Base-by-base conservation (phyloP, 2,888 invertebrate species). In the Dasypogon diadema region DNA sequence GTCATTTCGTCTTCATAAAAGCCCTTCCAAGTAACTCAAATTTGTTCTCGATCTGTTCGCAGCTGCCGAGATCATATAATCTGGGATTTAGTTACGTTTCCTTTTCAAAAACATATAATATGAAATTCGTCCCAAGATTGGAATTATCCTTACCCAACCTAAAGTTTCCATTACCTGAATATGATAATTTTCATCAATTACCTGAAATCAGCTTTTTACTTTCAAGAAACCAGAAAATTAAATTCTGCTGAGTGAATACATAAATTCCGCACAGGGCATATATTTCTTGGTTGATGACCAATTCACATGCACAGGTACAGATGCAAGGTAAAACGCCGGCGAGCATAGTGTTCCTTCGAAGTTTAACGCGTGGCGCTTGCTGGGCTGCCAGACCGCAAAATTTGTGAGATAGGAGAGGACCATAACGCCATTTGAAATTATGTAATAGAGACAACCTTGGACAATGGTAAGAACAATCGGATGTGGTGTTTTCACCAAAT, bases 131-230 rank as follows among this genome's bases (percentile, higher is more conserved):
- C 30, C 48, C 18, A 12, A 24, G 8, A 34, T 14, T 14, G 21
- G 56, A 16, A n/a, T 14, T 24, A 55, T 73, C 58, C 73, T 68
- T 74, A 63, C 51, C 16, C 70, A 30, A 74, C 60, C 60, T 51
- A 74, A 48, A 60, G 60, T 48, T 21, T 48, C 74, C 60, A 74
- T 60, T 63, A 74, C 60, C 26, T 21, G 26, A 30, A 60, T 30
- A 21, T 51, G 63, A 63, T 48, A 58, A 74, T 74, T 74, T 74
- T 74, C 60, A 74, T 74, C 74, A 74, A 74, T 74, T 60, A 60
- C 74, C 58, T 22, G 54, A 26, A 58, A 46, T 8, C 51, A 26
- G 18, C 51, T 18, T 58, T 37, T 56, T n/a, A n/a, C 58, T 48
- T 18, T 34, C 26, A 26, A 74, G 63, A 51, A 51, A 60, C 51